phyloP scores from a whole-genome alignment of 2,797 vertebrate species.

The Periophthalmus magnuspinnatus region DNA sequence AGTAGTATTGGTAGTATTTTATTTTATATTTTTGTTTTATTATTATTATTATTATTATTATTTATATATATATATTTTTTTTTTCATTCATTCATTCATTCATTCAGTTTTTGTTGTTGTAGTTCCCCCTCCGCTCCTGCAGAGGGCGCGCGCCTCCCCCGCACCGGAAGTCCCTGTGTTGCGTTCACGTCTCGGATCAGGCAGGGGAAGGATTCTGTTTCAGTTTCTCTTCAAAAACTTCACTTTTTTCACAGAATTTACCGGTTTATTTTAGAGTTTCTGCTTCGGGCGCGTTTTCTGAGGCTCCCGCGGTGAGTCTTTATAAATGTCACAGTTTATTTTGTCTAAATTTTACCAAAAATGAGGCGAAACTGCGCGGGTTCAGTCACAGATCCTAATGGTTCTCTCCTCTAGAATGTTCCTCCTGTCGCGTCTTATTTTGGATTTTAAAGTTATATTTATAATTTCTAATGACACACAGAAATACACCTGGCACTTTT shows the following conservation, averaged over 20 bases:
- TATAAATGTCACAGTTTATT: background rate
- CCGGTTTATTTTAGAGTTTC: background rate
- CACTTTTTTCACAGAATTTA: background rate
- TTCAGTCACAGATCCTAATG: background rate
- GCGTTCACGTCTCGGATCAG: background rate
- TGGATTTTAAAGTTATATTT: too few relatives aligned
- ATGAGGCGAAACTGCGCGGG: background rate
- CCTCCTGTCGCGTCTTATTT: background rate
- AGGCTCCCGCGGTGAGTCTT: background rate
- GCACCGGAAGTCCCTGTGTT: background rate
- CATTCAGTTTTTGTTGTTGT: too few relatives aligned
- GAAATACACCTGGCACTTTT: too few relatives aligned
- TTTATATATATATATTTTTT: too few relatives aligned
- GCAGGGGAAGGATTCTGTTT: background rate
- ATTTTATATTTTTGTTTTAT: too few relatives aligned
- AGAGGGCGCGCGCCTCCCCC: background rate
- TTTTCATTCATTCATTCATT: too few relatives aligned
- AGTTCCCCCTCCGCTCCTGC: too few relatives aligned
- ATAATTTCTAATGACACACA: too few relatives aligned
- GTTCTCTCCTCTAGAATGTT: constrained; percentile 9
- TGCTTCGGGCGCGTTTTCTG: background rate
- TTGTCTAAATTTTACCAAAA: background rate
- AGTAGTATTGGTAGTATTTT: too few relatives aligned
- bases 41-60: too few relatives aligned
- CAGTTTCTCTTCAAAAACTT: background rate